Conservation (phyloP, 2,797 vertebrate genomes). For the Ibycter americanus region DNA sequence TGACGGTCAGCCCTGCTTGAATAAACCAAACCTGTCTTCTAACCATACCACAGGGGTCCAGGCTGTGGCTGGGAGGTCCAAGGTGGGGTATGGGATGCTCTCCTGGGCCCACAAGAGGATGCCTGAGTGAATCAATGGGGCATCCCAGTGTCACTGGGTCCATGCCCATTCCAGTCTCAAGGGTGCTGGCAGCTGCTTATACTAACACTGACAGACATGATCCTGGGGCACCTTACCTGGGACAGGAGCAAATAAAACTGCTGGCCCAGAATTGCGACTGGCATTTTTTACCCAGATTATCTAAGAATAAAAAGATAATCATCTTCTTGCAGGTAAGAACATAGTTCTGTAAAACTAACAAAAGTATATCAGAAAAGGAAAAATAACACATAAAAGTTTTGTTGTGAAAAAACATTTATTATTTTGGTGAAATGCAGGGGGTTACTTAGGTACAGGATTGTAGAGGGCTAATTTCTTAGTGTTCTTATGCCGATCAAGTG, state of each 20-base stretch:
- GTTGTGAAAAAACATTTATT: background rate
- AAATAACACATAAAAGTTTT: background rate
- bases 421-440: background rate
- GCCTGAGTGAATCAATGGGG: accelerated
- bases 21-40: background rate
- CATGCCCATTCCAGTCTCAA: accelerated
- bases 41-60: background rate
- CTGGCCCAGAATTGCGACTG: background rate
- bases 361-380: background rate
- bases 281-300: background rate
- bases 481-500: background rate
- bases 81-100: accelerated
- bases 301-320: background rate
- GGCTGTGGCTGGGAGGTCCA: background rate
- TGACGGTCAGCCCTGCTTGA: background rate
- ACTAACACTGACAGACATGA: background rate
- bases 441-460: background rate
- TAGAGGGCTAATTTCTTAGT: background rate
- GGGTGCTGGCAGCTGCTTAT: background rate
- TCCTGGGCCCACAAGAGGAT: background rate
- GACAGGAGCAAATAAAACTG: background rate
- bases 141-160: background rate
- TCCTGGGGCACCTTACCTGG: background rate
- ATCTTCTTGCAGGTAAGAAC: background rate
- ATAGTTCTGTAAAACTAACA: background rate